Evolutionary conservation across 2,888 invertebrate species (phyloP), one percentile per base, ranked within the genome.

Genomic region (Microctonus aethiopoides): DNA sequence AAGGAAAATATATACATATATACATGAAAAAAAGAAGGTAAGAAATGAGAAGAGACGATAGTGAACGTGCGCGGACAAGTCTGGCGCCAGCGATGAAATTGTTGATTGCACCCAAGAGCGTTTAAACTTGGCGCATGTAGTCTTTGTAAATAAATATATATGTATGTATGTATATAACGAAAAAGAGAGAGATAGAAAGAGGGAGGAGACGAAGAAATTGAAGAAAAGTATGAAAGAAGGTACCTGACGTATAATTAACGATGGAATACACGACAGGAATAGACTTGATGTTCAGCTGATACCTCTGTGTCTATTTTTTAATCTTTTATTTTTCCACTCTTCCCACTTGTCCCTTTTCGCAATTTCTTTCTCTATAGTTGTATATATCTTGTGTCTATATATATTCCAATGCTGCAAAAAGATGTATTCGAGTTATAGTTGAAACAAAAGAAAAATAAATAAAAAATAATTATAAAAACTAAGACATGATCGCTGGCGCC

Each of bases 81-180:
- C 63, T 64, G 63, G 63, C 63, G 63, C 63, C 63, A 64, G 51
- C 20, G 29, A 64, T 46, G 51, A 64, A 64, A 64, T 64, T 64
- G 32, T 52, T 32, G 63, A 64, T 64, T 64, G 46, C 63, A 64
- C 51, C 41, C 20, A 63, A 20, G 63, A 64, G 26, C 46, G 20
- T 52, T 64, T 52, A 64, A 13, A 64, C 63, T 64, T 29, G 16
- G 10, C 52, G 46, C 11, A 46, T 39, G 24, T 36, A 22, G n/a
- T 29, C 16, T 51, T 20, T 64, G 52, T 22, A 22, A 22, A 52
- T n/a, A n/a, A n/a, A n/a, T n/a, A n/a, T n/a, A n/a, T n/a, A n/a
- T n/a, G n/a, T n/a, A n/a, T 16, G 24, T 46, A 29, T 32, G 20
- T 34, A 29, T 51, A 46, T 20, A 46, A n/a, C 41, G 29, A 34